Base-by-base conservation (phyloP, 2,888 invertebrate genomes). In the Aleiodes leptofemur region DNA sequence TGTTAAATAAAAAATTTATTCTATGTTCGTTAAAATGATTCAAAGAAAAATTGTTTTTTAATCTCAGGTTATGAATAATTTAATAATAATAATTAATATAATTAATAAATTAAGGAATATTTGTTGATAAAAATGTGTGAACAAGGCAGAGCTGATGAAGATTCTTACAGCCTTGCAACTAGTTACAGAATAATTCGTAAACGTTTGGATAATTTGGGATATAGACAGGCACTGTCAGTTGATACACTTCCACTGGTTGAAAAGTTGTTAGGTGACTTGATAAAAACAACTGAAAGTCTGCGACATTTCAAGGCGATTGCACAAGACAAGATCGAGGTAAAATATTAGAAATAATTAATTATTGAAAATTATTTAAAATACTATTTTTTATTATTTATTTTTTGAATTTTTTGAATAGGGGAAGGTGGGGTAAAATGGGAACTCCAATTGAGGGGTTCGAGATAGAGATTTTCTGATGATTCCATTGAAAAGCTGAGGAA, bases 221-320 rank as follows among this genome's bases (percentile, higher is more conserved):
- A 97, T 86, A 92, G 92, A 59, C 95, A 96, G 85, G 91, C 93
- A 1, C 90, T 97, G 78, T 94, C 94, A 0, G 89, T 94, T 13
- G 96, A 97, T 78, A 94, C 95, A 59, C 91, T 97, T 55, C 94
- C 96, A 51, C 90, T 98, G 79, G 95, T 97, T 80, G 95, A 96
- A 90, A 93, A 93, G 85, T 89, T 98, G 76, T 90, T 97, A 72
- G 93, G 94, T 59, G 97, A 98, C 90, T 91, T 97, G 76, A 91
- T 97, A 77, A 95, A 95, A 87, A 97, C 97, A 8, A 97, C 96
- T n/a, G 94, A 95, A 81, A 96, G 95, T 85, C 91, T 97, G 72
- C 94, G 96, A 85, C 95, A 96, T 90, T 94, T 96, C 79, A 97
- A 97, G 91, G 92, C 93, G 77, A 90, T 95, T 82, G 93, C 95